phyloP scores from a whole-genome alignment of 2,888 invertebrate species.

The Leucophora obtusa region DNA sequence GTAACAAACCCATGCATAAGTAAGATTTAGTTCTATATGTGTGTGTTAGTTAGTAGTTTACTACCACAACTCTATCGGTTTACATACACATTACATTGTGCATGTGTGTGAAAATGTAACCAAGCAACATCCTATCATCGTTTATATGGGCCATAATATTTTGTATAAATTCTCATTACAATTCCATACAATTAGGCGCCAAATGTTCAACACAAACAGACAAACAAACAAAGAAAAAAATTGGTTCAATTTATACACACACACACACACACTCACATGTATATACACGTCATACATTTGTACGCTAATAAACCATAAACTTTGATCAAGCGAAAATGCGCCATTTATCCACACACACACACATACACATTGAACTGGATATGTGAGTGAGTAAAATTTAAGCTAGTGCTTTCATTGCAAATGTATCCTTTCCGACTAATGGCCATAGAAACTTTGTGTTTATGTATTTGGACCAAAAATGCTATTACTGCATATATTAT shows the following conservation, averaged over 20 bases:
- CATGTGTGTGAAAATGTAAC: neutral
- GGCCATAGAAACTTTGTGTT: neutral
- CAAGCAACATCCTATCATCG: neutral
- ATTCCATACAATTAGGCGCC: constrained; percentile 26
- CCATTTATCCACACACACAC: too few relatives aligned
- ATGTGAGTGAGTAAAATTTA: neutral
- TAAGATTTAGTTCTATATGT: neutral
- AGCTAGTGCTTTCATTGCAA: neutral
- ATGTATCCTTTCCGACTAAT: neutral
- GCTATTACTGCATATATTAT: neutral
- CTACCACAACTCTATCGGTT: neutral
- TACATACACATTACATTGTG: neutral
- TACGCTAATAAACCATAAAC: constrained; percentile 33
- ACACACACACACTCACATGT: neutral
- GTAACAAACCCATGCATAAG: neutral
- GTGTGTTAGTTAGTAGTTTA: neutral
- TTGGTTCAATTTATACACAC: neutral
- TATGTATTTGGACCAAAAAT: neutral
- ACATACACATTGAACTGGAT: neutral
- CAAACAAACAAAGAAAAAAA: constrained; percentile 3
- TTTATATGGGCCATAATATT: neutral
- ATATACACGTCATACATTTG: neutral
- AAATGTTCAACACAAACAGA: neutral
- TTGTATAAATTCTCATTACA: neutral
- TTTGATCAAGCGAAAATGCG: constrained; percentile 24